Conservation (phyloP, 2,797 vertebrate genomes). For the Nannoperca obscura region DNA sequence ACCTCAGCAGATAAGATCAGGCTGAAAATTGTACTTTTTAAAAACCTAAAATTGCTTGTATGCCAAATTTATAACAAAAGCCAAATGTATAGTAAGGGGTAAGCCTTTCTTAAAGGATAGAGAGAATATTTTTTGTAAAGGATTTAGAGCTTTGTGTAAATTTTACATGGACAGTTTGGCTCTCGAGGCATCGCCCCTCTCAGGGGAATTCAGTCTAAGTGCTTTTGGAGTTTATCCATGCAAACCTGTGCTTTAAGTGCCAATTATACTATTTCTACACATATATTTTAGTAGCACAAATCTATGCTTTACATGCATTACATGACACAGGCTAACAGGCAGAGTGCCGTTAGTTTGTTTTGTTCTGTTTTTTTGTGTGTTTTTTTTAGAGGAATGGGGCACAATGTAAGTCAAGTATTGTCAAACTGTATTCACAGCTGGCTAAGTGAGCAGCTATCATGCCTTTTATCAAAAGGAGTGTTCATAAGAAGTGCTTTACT, state of each 20-base stretch:
- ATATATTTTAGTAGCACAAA: slow-evolving; percentile 12
- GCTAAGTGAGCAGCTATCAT: slow-evolving; percentile 18
- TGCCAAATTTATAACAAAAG: slow-evolving; percentile 6
- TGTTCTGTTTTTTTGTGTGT: not conserved
- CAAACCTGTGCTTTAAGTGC: slow-evolving; percentile 72
- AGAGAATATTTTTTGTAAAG: slow-evolving; percentile 1
- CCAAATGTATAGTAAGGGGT: not conserved
- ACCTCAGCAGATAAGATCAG: slow-evolving; percentile 71
- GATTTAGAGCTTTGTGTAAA: slow-evolving; percentile 43
- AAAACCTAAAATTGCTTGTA: not conserved
- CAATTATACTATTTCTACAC: slow-evolving; percentile 61
- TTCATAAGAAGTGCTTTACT: slow-evolving; percentile 56
- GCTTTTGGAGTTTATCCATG: slow-evolving; percentile 67
- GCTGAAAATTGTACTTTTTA: slow-evolving; percentile 50
- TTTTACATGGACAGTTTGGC: slow-evolving; percentile 46
- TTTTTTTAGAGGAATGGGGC: not conserved
- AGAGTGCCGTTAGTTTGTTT: not conserved
- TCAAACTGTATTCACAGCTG: slow-evolving; percentile 35
- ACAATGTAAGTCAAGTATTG: slow-evolving; percentile 2
- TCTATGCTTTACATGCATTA: slow-evolving; percentile 59
- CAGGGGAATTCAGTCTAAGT: slow-evolving; percentile 71
- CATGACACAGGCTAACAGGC: slow-evolving; percentile 33
- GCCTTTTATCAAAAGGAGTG: slow-evolving; percentile 38
- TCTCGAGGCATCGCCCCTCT: slow-evolving; percentile 41
- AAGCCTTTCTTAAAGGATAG: not conserved